Conservation (phyloP, 1,140 invertebrate species). For the Pentalonia nigronervosa region DNA sequence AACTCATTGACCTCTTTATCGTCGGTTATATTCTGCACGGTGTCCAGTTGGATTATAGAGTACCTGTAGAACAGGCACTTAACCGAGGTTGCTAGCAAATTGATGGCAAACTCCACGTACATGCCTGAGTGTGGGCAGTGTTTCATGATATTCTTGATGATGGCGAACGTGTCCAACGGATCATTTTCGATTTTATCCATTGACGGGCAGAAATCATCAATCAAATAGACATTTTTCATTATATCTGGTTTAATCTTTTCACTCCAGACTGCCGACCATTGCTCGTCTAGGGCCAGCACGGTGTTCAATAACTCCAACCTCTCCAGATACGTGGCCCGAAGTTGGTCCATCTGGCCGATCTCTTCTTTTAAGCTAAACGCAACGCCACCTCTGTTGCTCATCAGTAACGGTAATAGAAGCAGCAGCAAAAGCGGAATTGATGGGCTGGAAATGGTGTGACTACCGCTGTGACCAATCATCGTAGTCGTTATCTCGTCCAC, state of each 20-base stretch:
- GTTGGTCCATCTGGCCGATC: not conserved
- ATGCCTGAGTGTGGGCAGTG: not conserved
- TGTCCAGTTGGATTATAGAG: not conserved
- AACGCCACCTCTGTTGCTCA: fast-evolving
- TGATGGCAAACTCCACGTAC: not conserved
- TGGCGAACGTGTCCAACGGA: not conserved
- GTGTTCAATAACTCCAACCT: not conserved
- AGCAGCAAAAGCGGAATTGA: not conserved
- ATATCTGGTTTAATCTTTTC: not conserved
- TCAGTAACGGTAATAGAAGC: not conserved
- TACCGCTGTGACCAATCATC: not conserved
- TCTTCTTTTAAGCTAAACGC: not conserved
- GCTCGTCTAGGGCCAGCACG: not conserved
- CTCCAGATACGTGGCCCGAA: not conserved
- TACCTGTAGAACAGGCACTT: not conserved
- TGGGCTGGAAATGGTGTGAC: not conserved
- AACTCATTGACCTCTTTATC: too few species aligned
- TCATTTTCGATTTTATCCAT: not conserved
- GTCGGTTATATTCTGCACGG: fast-evolving
- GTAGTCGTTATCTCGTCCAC: not conserved
- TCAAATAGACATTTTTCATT: too few species aligned
- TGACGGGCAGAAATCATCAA: not conserved
- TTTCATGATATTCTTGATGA: not conserved
- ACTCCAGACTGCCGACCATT: not conserved
- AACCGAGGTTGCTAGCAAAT: not conserved